phyloP scores from a whole-genome alignment of 2,797 vertebrate species.

The Cheirogaleus major region DNA sequence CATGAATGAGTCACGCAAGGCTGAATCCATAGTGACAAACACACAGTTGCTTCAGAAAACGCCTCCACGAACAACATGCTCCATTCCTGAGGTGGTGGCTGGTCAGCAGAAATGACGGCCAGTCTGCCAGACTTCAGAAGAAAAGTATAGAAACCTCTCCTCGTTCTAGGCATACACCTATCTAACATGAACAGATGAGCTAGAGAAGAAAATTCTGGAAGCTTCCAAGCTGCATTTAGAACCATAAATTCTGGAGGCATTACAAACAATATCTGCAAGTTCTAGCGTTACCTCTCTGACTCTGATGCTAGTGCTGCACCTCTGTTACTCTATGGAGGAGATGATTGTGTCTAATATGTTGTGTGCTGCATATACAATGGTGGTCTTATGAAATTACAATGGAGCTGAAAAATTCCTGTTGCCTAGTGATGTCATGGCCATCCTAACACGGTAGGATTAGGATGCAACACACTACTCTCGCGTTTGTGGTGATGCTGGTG shows the following conservation, averaged over 20 bases:
- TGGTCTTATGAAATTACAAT: background rate
- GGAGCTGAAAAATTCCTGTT: background rate
- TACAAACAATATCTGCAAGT: background rate
- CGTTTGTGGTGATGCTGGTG: no score
- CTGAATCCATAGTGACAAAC: background rate
- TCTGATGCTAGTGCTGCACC: background rate
- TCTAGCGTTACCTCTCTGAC: accelerated
- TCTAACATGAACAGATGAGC: accelerated
- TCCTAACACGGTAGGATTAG: no score
- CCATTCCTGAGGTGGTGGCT: accelerated
- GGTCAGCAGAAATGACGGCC: accelerated
- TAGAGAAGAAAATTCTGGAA: background rate
- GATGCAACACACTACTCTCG: accelerated
- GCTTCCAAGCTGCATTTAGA: background rate
- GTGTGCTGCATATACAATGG: no score
- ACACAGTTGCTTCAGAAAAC: background rate
- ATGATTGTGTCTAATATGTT: background rate
- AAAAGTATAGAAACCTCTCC: accelerated
- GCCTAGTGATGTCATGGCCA: background rate
- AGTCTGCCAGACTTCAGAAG: no score
- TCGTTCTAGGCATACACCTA: accelerated
- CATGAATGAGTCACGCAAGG: background rate
- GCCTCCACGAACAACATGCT: accelerated
- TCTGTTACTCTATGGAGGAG: background rate
- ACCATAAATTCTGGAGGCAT: background rate